A percentile compares a stretch with the other conserved stretches of the same genome.
Conservation (phyloP, 1,140 invertebrate species). For the Aplysia californica region DNA sequence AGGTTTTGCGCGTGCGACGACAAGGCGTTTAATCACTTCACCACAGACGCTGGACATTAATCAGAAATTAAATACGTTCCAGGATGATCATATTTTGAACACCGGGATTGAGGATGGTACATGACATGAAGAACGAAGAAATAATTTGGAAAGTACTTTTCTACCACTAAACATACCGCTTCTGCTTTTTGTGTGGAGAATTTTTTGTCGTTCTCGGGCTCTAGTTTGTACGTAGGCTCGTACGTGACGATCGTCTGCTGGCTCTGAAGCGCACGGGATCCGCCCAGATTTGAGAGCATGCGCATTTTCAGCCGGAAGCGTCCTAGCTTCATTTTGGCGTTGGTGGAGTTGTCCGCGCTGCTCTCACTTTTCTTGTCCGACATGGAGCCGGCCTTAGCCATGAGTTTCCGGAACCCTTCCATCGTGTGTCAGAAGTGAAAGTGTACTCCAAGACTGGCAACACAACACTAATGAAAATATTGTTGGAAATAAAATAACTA, state of each 20-base stretch:
- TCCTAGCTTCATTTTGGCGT: conserved; percentile 23
- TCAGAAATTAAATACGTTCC: no score
- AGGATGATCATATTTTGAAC: no score
- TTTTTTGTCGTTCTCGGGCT: conserved; percentile 30
- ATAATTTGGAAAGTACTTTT: no score
- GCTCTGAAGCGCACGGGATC: background rate
- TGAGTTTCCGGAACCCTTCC: background rate
- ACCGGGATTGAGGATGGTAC: no score
- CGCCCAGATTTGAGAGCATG: conserved; percentile 29
- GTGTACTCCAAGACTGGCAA: no score
- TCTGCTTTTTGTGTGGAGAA: conserved; percentile 40
- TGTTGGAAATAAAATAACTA: no score
- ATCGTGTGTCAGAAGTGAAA: no score
- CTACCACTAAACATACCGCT: conserved; percentile 29
- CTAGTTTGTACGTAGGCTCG: conserved; percentile 47
- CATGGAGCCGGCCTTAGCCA: background rate
- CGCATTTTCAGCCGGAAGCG: conserved; percentile 38
- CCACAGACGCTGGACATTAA: no score
- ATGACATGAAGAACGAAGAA: no score
- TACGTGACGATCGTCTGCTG: conserved; percentile 27
- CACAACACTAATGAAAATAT: no score
- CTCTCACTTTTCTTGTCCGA: conserved; percentile 33
- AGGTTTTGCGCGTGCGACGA: no score
- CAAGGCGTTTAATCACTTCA: no score
- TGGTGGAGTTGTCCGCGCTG: conserved; percentile 22